Base-by-base conservation (phyloP, 1,140 invertebrate species). In the Neotoxoptera formosana region DNA sequence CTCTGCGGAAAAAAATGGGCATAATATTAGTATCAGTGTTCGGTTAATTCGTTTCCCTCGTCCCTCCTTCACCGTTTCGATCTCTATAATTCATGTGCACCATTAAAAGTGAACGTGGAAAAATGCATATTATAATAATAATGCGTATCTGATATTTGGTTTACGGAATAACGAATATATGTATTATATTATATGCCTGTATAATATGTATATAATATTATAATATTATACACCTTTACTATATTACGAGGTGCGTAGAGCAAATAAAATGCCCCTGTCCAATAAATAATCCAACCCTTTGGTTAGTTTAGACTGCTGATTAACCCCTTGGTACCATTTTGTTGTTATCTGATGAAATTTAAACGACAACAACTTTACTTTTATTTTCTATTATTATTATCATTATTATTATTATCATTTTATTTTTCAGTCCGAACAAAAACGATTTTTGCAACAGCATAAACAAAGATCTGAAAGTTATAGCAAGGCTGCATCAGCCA, bases 361-460 rank as follows among this genome's bases (percentile, higher is more conserved):
- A 53, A 84, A 93, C 9, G 8, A 21, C 36, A 41, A 56, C 30
- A 41, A 25, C 21, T 76, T 47, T 34, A 90, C 4, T 67, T 89
- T 89, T 53, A 56, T 89, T 91, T 56, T 93, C 48, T 83, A 93
- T 84, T 93, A 83, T 25, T 53, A n/a, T 86, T 45, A 45, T 45
- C 36, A n/a, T n/a, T n/a, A n/a, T n/a, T n/a, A n/a, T n/a, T n/a
- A 41, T 36, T 47, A 48, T 47, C 14, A 20, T 92, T 94, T 94
- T 93, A 90, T 93, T 94, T 96, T 95, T 47, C 95, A 98, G 97
- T 97, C 97, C 93, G 98, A 98, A 95, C 98, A 98, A 95, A 98
- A 98, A 95, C 97, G 97, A 94, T 98, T 98, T 95, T 95, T 98
- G 93, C 97, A 98, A 95, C 97, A 98, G 95, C 98, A 98, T 95